A percentile compares a stretch with the other conserved stretches of the same genome.
Conservation (phyloP, 2,113 vertebrate genomes). For the Urocitellus parryii region DNA sequence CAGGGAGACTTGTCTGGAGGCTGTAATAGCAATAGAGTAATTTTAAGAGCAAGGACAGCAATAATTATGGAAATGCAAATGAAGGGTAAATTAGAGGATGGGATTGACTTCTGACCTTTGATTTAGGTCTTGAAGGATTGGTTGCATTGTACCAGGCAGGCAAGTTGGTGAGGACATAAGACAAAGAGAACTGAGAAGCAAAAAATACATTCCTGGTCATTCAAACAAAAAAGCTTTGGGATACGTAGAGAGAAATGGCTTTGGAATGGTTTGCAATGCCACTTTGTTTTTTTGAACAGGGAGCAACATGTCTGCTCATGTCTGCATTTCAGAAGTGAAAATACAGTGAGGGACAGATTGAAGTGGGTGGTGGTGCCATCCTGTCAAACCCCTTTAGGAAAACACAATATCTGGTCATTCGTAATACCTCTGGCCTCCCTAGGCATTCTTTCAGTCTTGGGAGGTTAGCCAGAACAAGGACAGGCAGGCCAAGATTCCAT, state of each 20-base stretch:
- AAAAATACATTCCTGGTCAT: not conserved
- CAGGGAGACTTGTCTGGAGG: not conserved
- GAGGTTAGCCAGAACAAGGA: not conserved
- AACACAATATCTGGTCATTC: not conserved
- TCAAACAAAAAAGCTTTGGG: not conserved
- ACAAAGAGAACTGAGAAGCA: not conserved
- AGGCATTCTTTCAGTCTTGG: not conserved
- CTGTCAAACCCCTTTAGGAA: not conserved
- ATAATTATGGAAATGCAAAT: not conserved
- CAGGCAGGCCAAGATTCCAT: not conserved
- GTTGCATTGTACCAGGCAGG: not conserved
- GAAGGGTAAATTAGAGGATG: not conserved
- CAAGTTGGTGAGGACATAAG: not conserved
- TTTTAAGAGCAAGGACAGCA: not conserved
- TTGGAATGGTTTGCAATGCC: not conserved
- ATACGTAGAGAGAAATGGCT: not conserved
- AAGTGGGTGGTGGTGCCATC: not conserved
- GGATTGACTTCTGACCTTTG: conserved; percentile 15
- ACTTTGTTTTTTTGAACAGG: not conserved
- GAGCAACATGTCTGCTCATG: not conserved
- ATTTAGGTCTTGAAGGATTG: conserved; percentile 42
- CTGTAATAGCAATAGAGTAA: not conserved
- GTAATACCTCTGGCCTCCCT: not conserved
- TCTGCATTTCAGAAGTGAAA: not conserved
- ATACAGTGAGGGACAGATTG: not conserved